phyloP scores from a whole-genome alignment of 2,888 invertebrate species.

The Campopleginae sp. region DNA sequence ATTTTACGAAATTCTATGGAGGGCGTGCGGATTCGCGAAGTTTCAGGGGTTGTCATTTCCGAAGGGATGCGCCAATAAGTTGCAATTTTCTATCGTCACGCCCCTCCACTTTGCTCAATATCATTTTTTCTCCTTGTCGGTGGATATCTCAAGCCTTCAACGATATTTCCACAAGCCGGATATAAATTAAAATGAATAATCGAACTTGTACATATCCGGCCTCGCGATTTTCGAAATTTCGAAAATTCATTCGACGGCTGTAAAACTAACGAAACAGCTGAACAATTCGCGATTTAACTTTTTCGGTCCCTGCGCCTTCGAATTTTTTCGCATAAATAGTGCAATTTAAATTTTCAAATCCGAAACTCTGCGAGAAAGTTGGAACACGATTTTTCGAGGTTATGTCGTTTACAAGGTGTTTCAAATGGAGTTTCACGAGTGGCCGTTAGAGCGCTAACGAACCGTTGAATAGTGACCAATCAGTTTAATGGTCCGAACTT shows the following conservation, averaged over 20 bases:
- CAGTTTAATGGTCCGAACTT: background rate
- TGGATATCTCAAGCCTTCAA: background rate
- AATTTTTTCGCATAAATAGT: background rate
- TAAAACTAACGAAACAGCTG: background rate
- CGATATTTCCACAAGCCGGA: background rate
- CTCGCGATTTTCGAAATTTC: background rate
- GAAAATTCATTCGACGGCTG: background rate
- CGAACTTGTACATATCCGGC: background rate
- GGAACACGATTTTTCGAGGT: slow-evolving; percentile 3
- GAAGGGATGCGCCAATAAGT: background rate
- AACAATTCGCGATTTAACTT: background rate
- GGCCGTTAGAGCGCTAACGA: slow-evolving; percentile 16
- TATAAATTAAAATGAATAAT: background rate
- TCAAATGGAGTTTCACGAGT: slow-evolving; percentile 9
- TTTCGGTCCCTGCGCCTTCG: background rate
- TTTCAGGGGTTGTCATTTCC: slow-evolving; percentile 7
- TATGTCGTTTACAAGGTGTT: slow-evolving; percentile 17
- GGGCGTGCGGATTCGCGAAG: background rate
- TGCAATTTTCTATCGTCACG: slow-evolving; percentile 4
- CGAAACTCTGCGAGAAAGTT: background rate
- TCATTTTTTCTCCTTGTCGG: background rate
- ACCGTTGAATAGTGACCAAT: slow-evolving; percentile 30
- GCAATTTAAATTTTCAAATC: background rate
- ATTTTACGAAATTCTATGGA: background rate
- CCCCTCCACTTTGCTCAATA: slow-evolving; percentile 14